Evolutionary conservation across 2,113 vertebrate genomes (phyloP).

Genomic region (Malurus elegans): DNA sequence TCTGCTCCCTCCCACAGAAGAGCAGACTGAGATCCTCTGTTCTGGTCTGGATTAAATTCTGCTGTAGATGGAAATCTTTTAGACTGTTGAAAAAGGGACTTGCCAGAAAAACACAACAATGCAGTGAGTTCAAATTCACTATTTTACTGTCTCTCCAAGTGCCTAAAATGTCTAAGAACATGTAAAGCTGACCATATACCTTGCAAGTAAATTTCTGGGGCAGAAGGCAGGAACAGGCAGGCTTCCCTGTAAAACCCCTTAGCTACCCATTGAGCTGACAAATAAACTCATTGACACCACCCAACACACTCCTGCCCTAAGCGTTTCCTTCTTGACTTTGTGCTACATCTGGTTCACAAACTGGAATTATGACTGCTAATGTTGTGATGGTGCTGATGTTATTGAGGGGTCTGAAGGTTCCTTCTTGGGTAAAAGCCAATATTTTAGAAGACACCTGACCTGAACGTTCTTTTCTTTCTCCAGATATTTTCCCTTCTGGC

Average conservation of each 20-base stretch:
- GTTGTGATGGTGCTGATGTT: not conserved
- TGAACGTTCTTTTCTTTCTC: not conserved
- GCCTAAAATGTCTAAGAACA: not conserved
- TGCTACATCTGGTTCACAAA: not conserved
- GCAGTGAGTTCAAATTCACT: not conserved
- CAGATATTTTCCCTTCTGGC: not conserved
- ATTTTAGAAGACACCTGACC: not conserved
- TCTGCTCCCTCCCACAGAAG: conserved; percentile 27
- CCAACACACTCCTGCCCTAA: not conserved
- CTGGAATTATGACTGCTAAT: not conserved
- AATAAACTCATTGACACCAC: not conserved
- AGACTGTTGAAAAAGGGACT: conserved; percentile 1
- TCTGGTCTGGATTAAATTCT: conserved; percentile 53
- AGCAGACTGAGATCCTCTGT: conserved; percentile 55
- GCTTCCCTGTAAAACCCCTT: not conserved
- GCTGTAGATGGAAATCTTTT: conserved; percentile 32
- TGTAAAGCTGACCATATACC: not conserved
- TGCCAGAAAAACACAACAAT: conserved; percentile 34
- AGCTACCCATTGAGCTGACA: not conserved
- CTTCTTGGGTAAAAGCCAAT: not conserved
- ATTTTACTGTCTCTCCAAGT: not conserved
- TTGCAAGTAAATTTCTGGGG: not conserved
- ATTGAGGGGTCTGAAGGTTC: not conserved
- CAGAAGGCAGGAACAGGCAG: not conserved
- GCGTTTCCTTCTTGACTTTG: not conserved